Percentiles rank a stretch among this genome's conserved stretches.
phyloP scores from a whole-genome alignment of 2,113 vertebrate species.

The Lagopus leucura region DNA sequence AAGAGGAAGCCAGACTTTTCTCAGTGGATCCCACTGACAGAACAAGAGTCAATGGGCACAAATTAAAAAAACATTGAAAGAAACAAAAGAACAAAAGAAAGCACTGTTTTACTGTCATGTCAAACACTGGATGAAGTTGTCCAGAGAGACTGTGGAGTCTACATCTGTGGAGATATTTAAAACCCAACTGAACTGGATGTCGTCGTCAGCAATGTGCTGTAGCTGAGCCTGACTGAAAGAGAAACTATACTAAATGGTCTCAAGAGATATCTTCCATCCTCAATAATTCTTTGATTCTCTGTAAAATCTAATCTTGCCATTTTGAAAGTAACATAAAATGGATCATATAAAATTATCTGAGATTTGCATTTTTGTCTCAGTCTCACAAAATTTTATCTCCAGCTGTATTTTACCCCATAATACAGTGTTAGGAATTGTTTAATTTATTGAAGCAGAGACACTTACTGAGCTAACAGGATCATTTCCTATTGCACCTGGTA shows the following conservation, averaged over 20 bases:
- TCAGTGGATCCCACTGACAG: background rate
- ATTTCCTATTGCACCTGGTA: constrained; percentile 44
- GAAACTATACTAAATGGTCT: background rate
- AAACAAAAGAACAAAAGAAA: background rate
- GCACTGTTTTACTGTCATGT: background rate
- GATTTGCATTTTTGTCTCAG: background rate
- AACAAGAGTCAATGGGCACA: background rate
- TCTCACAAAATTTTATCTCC: background rate
- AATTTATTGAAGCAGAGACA: constrained; percentile 11
- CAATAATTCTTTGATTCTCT: background rate
- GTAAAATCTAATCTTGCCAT: background rate
- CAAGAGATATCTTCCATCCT: background rate
- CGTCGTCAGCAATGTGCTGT: background rate
- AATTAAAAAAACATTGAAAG: background rate
- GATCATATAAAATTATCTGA: background rate
- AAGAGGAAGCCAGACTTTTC: background rate
- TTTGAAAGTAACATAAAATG: background rate
- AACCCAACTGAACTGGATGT: background rate
- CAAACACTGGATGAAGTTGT: background rate
- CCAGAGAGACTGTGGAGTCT: background rate
- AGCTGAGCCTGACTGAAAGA: background rate
- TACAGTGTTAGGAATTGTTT: background rate
- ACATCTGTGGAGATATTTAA: background rate
- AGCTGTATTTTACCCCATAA: background rate
- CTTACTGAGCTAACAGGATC: background rate